Evolutionary conservation across 2,888 invertebrate species (phyloP).

Genomic region (Empis livida): DNA sequence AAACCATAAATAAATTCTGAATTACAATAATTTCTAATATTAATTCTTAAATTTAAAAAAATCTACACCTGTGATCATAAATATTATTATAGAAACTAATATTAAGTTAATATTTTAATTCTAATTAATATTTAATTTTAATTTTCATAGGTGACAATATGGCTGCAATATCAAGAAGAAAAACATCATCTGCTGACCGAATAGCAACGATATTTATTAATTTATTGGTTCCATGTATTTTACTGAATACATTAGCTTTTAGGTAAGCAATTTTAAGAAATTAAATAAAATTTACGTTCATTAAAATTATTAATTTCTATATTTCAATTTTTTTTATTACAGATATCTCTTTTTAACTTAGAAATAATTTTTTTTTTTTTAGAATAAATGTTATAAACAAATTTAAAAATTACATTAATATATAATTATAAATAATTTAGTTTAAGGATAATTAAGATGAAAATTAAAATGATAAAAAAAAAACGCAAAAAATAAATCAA

Average conservation of each 20-base stretch:
- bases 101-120: background rate
- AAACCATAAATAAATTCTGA: no score
- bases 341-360: background rate
- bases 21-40: background rate
- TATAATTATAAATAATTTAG: background rate
- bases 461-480: background rate
- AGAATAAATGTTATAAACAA: background rate
- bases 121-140: background rate
- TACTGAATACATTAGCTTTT: constrained; percentile 32
- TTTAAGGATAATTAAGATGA: background rate
- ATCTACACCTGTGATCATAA: no score
- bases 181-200: constrained; percentile 40
- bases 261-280: constrained; percentile 30
- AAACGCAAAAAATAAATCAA: constrained; percentile 13
- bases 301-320: background rate
- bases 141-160: constrained; percentile 66
- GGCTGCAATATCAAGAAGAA: constrained; percentile 76
- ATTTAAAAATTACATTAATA: background rate
- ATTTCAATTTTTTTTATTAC: constrained; percentile 6
- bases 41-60: no score
- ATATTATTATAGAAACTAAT: no score
- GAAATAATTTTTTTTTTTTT: background rate
- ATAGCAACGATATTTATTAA: constrained; percentile 35
- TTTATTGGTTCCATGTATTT: constrained; percentile 33
- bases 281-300: no score